phyloP scores from a whole-genome alignment of 2,888 invertebrate genomes.

The Aphidoletes aphidimyza region DNA sequence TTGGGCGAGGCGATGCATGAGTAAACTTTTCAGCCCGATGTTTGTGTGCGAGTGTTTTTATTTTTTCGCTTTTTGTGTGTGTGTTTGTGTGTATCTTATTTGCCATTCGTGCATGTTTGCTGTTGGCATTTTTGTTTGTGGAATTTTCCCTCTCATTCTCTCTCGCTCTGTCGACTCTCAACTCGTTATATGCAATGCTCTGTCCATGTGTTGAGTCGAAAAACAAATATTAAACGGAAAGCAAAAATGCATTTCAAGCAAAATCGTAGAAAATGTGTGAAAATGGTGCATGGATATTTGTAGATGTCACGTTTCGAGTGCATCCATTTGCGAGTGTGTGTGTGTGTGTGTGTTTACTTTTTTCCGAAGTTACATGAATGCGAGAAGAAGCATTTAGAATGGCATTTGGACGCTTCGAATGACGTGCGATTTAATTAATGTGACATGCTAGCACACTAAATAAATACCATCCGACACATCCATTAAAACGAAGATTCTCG shows the following conservation, averaged over 20 bases:
- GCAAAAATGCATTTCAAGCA: conserved; percentile 25
- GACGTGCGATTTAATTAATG: conserved; percentile 51
- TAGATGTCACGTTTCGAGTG: conserved; percentile 38
- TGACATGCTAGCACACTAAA: conserved; percentile 21
- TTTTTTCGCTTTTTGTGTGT: background rate
- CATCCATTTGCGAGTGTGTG: conserved; percentile 6
- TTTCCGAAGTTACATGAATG: background rate
- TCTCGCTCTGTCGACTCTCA: background rate
- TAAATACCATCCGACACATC: conserved; percentile 47
- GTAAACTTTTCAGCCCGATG: too few relatives aligned
- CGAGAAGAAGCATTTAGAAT: background rate
- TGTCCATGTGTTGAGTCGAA: background rate
- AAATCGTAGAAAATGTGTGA: background rate
- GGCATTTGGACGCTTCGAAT: background rate
- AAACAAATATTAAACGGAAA: conserved; percentile 39
- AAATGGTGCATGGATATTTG: conserved; percentile 14
- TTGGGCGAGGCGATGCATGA: background rate
- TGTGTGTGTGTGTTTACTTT: background rate
- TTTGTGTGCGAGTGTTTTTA: background rate
- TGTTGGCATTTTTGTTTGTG: background rate
- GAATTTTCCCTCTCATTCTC: background rate
- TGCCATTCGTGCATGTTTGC: background rate
- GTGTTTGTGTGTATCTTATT: too few relatives aligned
- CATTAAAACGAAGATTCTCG: conserved; percentile 41
- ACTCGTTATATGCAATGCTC: background rate